Conservation (phyloP, 2,113 vertebrate genomes). For the Xenus cinereus region DNA sequence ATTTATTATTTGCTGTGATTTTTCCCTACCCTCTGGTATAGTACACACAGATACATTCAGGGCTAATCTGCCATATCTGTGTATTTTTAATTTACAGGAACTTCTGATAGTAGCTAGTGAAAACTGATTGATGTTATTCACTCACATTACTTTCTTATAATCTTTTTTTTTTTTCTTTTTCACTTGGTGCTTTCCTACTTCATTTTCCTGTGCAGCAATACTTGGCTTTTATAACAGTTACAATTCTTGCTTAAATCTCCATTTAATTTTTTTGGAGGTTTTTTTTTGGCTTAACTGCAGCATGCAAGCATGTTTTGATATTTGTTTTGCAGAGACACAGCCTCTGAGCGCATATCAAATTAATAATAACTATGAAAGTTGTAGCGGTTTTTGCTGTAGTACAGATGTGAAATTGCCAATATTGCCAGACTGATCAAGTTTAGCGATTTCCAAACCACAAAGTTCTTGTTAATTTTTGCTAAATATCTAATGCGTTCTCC, state of each 20-base stretch:
- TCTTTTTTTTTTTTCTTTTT: neutral
- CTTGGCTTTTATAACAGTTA: neutral
- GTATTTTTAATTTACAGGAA: neutral
- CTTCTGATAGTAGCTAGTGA: neutral
- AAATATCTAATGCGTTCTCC: neutral
- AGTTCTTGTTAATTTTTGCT: neutral
- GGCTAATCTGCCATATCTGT: neutral
- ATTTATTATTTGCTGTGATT: neutral
- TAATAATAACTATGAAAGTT: neutral
- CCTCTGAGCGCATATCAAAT: neutral
- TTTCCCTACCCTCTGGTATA: neutral
- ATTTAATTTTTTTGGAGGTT: neutral
- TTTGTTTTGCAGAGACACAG: neutral
- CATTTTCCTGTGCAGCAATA: neutral
- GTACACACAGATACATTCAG: neutral
- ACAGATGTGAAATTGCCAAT: neutral
- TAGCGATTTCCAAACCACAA: neutral
- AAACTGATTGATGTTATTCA: neutral
- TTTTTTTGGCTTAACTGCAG: neutral
- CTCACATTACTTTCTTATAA: neutral
- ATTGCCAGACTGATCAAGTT: neutral
- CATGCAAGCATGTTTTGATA: neutral
- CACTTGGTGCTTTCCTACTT: neutral
- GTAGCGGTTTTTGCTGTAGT: neutral
- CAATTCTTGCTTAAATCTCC: neutral